Evolutionary conservation across 2,888 invertebrate species (phyloP).

Genomic region (Adineta ricciae): DNA sequence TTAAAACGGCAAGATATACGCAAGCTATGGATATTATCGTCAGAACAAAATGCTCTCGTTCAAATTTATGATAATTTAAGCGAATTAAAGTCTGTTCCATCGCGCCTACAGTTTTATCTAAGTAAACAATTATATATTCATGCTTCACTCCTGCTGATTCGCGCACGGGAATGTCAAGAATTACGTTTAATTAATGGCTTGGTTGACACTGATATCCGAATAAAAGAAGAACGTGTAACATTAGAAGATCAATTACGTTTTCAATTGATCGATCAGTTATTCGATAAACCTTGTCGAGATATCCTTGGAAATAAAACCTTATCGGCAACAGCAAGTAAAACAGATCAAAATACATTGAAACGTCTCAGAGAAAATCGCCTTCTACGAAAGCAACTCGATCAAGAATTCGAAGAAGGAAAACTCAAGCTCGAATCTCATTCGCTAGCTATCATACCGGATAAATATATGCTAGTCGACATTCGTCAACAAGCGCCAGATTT

Average conservation of each 20-base stretch:
- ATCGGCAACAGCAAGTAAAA: not conserved
- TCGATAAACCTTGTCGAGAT: not conserved
- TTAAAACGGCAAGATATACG: constrained; percentile 33
- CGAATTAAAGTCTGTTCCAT: not conserved
- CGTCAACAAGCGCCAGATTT: not conserved
- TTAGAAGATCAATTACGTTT: not conserved
- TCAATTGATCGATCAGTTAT: constrained; percentile 6
- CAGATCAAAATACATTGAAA: not conserved
- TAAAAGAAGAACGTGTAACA: constrained; percentile 2
- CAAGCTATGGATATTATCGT: constrained; percentile 27
- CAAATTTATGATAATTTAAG: not conserved
- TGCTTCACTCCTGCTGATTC: not conserved
- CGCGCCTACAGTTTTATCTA: constrained; percentile 11
- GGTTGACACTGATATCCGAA: not conserved
- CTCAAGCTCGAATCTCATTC: not conserved
- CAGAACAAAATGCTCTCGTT: constrained; percentile 25
- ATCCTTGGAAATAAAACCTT: not conserved
- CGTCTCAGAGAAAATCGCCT: not conserved
- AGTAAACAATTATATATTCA: constrained; percentile 5
- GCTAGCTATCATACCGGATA: not conserved
- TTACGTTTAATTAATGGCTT: not conserved
- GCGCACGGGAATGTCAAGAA: not conserved
- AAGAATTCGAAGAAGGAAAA: constrained; percentile 4
- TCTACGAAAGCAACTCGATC: not conserved
- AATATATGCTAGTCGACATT: constrained; percentile 11